These are phyloP conservation scores for Sturnus vulgaris DNA, from an alignment of 2,113 vertebrate species.

Conservation along the genomic window DNA sequence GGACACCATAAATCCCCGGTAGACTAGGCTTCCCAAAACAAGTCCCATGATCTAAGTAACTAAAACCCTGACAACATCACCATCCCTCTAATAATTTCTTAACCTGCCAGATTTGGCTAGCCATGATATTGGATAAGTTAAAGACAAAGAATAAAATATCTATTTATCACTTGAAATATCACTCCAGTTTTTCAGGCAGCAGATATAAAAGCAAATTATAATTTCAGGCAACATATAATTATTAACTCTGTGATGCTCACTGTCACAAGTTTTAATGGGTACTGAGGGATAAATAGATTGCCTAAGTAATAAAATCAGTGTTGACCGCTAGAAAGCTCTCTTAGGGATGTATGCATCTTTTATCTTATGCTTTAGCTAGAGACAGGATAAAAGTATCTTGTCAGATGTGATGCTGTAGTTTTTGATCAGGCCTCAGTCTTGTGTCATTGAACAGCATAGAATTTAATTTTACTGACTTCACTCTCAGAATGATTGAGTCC, in stretches of 20 bases:
- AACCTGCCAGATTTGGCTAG: neutral
- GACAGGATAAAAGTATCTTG: neutral
- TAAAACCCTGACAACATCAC: neutral
- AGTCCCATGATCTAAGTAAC: neutral
- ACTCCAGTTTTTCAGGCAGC: neutral
- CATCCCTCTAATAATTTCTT: neutral
- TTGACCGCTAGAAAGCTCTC: neutral
- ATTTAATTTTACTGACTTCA: neutral
- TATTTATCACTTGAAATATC: neutral
- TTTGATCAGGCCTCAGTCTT: neutral
- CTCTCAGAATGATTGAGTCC: neutral
- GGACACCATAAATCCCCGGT: fast-evolving
- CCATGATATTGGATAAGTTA: fast-evolving
- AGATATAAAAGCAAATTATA: neutral
- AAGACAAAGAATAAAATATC: neutral
- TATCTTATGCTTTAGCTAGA: neutral
- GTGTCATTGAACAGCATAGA: neutral
- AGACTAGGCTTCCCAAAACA: neutral
- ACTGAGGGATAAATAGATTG: neutral
- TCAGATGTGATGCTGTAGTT: neutral
- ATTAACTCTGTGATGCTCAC: neutral
- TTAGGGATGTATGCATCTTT: neutral
- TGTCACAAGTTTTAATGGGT: neutral
- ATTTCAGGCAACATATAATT: neutral
- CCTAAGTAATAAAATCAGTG: neutral